These are phyloP conservation scores for Mizuhopecten yessoensis DNA, from an alignment of 1,140 invertebrate species.

Conservation along the genomic window DNA sequence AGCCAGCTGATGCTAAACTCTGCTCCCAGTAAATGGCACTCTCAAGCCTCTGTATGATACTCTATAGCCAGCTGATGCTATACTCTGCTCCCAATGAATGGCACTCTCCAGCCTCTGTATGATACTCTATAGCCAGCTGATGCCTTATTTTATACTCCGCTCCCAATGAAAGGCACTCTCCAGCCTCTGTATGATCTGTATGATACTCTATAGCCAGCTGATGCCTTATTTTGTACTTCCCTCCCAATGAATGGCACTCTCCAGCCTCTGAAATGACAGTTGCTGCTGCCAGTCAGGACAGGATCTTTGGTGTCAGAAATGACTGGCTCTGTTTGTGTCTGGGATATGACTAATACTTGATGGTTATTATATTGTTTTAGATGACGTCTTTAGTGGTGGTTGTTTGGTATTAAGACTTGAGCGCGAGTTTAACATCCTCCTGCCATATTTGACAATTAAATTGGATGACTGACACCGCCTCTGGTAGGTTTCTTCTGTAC, in stretches of 20 bases:
- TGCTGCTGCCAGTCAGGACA: background rate
- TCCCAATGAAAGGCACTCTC: too few species aligned
- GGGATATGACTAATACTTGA: constrained; percentile 34
- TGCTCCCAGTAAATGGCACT: too few species aligned
- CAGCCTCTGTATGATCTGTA: too few species aligned
- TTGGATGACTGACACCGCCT: background rate
- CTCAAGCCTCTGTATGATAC: too few species aligned
- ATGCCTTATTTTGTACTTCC: too few species aligned
- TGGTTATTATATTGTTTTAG: constrained; percentile 27
- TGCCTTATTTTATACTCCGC: too few species aligned
- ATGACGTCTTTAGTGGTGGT: constrained; percentile 23
- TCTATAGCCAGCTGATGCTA: too few species aligned
- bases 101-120: too few species aligned
- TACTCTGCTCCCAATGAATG: too few species aligned
- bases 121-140: too few species aligned
- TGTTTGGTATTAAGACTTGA: constrained; percentile 24
- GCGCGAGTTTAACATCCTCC: background rate
- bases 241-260: background rate
- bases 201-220: too few species aligned
- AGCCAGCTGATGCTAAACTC: too few species aligned
- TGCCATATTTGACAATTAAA: background rate
- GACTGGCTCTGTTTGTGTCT: background rate
- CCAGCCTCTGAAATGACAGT: background rate
- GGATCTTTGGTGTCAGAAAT: background rate
- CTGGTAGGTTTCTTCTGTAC: background rate